A percentile compares a stretch with the other conserved stretches of the same genome.
Conservation (phyloP, 2,113 vertebrate genomes). For the Pipa parva region DNA sequence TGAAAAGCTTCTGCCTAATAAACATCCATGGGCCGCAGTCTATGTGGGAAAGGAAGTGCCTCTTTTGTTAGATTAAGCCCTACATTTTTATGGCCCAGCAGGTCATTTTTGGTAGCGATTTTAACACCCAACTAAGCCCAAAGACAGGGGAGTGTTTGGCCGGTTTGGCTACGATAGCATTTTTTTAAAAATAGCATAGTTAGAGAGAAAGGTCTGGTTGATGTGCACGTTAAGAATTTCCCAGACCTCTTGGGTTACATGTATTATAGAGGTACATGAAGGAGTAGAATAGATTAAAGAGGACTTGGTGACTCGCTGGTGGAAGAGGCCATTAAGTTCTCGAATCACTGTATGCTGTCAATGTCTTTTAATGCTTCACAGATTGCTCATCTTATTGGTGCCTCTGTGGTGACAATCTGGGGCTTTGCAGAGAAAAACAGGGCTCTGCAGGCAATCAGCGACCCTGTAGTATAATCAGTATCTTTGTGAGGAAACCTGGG, state of each 20-base stretch:
- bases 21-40: too few species aligned
- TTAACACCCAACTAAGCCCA: neutral
- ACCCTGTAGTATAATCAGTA: too few species aligned
- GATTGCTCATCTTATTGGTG: too few species aligned
- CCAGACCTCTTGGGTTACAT: neutral
- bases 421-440: too few species aligned
- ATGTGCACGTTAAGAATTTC: neutral
- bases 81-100: neutral
- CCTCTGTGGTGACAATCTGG: too few species aligned
- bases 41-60: too few species aligned
- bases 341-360: neutral
- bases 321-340: neutral
- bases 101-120: neutral
- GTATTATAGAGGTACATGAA: neutral
- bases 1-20: too few species aligned
- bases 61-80: too few species aligned
- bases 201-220: neutral
- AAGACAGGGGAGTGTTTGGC: neutral
- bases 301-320: neutral
- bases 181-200: neutral
- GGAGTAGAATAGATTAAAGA: neutral
- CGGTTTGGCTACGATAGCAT: neutral
- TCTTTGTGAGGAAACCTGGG: too few species aligned
- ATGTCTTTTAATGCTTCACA: neutral
- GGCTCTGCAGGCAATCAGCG: too few species aligned